Evolutionary conservation across 2,888 invertebrate species (phyloP).

Genomic region (Mythimna ferrago): DNA sequence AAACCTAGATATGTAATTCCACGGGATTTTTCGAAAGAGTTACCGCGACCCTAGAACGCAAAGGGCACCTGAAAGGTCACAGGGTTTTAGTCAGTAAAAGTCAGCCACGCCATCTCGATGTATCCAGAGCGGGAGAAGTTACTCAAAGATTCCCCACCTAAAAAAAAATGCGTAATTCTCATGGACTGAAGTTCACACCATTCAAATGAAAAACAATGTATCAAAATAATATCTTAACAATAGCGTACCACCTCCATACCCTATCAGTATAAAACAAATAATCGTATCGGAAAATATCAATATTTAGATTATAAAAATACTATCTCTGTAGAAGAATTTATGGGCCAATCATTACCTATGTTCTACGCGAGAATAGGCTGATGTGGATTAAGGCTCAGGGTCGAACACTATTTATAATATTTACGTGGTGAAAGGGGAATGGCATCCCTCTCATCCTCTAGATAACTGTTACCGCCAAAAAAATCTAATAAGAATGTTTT

Average conservation of each 20-base stretch:
- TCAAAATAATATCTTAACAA: conserved; percentile 28
- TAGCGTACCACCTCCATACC: not conserved
- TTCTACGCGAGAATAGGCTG: not conserved
- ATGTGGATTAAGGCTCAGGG: not conserved
- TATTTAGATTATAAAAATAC: conserved; percentile 28
- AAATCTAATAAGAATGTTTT: too few relatives aligned
- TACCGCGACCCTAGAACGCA: too few relatives aligned
- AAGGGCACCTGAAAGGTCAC: too few relatives aligned
- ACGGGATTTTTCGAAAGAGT: too few relatives aligned
- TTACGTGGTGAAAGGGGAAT: not conserved
- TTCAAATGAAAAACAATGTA: conserved; percentile 26
- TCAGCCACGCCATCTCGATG: too few relatives aligned
- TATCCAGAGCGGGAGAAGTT: too few relatives aligned
- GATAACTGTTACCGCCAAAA: too few relatives aligned
- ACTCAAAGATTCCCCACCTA: too few relatives aligned
- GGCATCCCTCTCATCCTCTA: too few relatives aligned
- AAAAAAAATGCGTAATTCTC: not conserved
- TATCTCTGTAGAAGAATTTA: conserved; percentile 10
- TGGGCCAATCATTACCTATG: not conserved
- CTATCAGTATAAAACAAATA: conserved; percentile 4
- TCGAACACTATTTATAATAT: not conserved
- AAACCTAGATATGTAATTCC: too few relatives aligned
- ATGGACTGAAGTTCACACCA: conserved; percentile 10
- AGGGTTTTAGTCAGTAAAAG: too few relatives aligned
- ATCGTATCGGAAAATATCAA: conserved; percentile 15